Evolutionary conservation across 2,888 invertebrate species (phyloP).

Genomic region (Chymomyza procnemis): DNA sequence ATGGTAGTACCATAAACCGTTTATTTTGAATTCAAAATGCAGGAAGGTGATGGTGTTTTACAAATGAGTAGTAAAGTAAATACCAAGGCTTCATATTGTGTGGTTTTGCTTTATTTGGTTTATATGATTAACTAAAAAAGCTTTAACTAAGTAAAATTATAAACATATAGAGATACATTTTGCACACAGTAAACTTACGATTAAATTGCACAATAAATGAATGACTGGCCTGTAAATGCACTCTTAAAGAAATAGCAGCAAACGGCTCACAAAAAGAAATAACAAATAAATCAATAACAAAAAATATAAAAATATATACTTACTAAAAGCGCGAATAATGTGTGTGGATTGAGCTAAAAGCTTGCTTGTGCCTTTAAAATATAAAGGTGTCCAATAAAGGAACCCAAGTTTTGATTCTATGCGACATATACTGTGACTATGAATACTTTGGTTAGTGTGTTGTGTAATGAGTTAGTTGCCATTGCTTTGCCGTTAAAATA

Average conservation of each 20-base stretch:
- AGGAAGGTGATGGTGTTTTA: too few relatives aligned
- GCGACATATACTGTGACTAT: slow-evolving; percentile 1
- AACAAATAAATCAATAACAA: slow-evolving; percentile 12
- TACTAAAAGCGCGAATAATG: slow-evolving; percentile 56
- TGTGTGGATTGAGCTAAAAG: slow-evolving; percentile 56
- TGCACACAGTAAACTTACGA: slow-evolving; percentile 47
- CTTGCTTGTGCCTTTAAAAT: slow-evolving; percentile 19
- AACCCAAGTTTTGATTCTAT: background rate
- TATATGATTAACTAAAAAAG: slow-evolving; percentile 33
- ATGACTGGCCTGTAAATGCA: slow-evolving; percentile 53
- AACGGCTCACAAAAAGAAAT: slow-evolving; percentile 22
- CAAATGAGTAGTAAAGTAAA: too few relatives aligned
- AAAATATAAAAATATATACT: slow-evolving; percentile 44
- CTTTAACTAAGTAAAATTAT: slow-evolving; percentile 35
- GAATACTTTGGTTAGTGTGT: slow-evolving; percentile 8
- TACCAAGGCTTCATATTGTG: background rate
- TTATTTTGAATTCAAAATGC: background rate
- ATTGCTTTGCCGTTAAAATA: background rate
- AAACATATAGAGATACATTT: slow-evolving; percentile 41
- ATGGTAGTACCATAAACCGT: background rate
- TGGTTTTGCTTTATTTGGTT: slow-evolving; percentile 33
- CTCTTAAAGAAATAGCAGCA: slow-evolving; percentile 32
- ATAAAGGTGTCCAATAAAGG: background rate
- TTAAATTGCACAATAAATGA: slow-evolving; percentile 59
- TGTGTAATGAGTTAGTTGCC: background rate